Evolutionary conservation across 2,113 vertebrate genomes (phyloP).

Genomic region (Megaleporinus macrocephalus): DNA sequence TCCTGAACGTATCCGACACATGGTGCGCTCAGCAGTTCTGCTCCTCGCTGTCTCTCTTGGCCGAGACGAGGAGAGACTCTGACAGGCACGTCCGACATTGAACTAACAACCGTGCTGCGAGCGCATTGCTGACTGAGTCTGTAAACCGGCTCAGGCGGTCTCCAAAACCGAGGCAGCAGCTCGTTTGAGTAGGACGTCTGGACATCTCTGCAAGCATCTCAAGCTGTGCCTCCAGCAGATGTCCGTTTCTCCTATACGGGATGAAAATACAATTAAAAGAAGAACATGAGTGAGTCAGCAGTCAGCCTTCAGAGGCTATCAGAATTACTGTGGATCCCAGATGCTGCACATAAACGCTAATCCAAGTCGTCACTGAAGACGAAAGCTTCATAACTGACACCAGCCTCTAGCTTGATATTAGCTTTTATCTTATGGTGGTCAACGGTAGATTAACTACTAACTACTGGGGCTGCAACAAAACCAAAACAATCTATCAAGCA

Average conservation of each 20-base stretch:
- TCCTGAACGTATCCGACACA: constrained; percentile 22
- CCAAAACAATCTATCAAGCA: too few species aligned
- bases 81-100: constrained; percentile 63
- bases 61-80: constrained; percentile 42
- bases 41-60: constrained; percentile 28
- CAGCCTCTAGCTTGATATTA: too few species aligned
- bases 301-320: too few species aligned
- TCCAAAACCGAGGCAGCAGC: background rate
- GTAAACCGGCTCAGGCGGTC: background rate
- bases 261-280: background rate
- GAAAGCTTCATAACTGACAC: too few species aligned
- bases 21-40: constrained; percentile 1
- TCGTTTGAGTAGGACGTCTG: background rate
- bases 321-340: too few species aligned
- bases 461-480: too few species aligned
- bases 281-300: too few species aligned
- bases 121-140: constrained; percentile 1
- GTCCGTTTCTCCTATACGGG: background rate
- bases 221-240: background rate
- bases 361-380: too few species aligned
- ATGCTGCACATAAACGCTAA: too few species aligned
- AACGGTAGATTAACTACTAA: too few species aligned
- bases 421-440: too few species aligned
- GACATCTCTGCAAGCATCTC: background rate
- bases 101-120: constrained; percentile 65